Conservation (phyloP, 2,888 invertebrate genomes). For the Spatulosminthurus flaviceps region DNA sequence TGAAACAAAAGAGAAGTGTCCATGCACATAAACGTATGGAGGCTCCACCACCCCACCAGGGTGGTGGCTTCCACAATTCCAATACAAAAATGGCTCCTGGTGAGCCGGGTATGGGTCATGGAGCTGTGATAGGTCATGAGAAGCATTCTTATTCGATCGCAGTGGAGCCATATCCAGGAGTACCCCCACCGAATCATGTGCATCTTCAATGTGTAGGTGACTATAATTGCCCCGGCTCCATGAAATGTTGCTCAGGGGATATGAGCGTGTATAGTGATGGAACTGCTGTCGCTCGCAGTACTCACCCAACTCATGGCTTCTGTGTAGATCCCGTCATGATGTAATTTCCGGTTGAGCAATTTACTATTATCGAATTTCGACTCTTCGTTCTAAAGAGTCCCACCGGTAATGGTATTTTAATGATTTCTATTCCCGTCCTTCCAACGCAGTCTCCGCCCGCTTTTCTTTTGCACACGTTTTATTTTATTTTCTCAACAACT, state of each 20-base stretch:
- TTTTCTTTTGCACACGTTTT: no score
- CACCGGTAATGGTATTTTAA: no score
- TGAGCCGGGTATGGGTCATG: not conserved
- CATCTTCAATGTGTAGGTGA: constrained; percentile 53
- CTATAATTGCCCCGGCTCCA: constrained; percentile 54
- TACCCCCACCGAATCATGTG: constrained; percentile 9
- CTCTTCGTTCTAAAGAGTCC: no score
- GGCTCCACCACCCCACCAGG: not conserved
- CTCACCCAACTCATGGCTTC: constrained; percentile 55
- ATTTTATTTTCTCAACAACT: no score
- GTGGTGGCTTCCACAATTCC: not conserved
- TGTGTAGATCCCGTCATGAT: constrained; percentile 53
- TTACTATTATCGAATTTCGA: no score
- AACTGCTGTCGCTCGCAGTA: constrained; percentile 46
- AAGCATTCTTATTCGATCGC: constrained; percentile 19
- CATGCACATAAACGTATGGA: not conserved
- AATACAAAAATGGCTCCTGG: not conserved
- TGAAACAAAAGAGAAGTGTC: constrained; percentile 9
- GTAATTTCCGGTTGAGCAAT: constrained; percentile 25
- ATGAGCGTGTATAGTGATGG: constrained; percentile 55
- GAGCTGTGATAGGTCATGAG: constrained; percentile 8
- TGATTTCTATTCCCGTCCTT: no score
- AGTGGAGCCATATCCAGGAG: not conserved
- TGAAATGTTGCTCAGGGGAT: constrained; percentile 59
- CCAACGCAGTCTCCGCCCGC: no score